Conservation (phyloP, 1,140 invertebrate species). For the Macrobrachium nipponense region DNA sequence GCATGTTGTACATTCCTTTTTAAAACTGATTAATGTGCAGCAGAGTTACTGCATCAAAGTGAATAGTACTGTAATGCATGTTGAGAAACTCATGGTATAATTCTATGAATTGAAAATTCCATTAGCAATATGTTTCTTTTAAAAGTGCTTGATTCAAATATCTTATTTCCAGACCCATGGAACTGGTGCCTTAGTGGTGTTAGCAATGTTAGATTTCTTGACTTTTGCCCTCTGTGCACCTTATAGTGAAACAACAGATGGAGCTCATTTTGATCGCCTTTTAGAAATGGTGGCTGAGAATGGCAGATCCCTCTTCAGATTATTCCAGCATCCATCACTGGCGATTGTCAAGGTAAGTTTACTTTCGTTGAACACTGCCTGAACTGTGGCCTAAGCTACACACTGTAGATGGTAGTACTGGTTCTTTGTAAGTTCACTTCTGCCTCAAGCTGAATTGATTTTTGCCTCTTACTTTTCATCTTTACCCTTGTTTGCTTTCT, state of each 20-base stretch:
- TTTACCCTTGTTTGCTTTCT: too few relatives aligned
- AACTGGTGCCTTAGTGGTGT: conserved; percentile 76
- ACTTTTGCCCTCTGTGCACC: conserved; percentile 99
- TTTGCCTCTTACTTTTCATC: too few relatives aligned
- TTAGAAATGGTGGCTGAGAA: conserved; percentile 93
- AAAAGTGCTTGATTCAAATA: not conserved
- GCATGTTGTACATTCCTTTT: not conserved
- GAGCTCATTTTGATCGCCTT: conserved; percentile 95
- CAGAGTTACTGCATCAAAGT: too few relatives aligned
- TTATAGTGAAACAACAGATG: conserved; percentile 98
- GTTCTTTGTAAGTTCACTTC: too few relatives aligned
- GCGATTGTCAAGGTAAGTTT: conserved; percentile 86
- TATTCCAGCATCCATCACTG: conserved; percentile 96
- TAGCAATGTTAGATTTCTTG: conserved; percentile 97
- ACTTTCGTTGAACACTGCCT: not conserved
- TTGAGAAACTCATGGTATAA: too few relatives aligned
- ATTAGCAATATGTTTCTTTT: not conserved
- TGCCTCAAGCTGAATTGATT: too few relatives aligned
- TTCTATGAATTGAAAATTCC: too few relatives aligned
- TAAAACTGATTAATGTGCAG: too few relatives aligned
- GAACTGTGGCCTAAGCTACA: too few relatives aligned
- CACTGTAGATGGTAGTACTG: too few relatives aligned
- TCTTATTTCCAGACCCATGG: conserved; percentile 77
- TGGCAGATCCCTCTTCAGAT: conserved; percentile 89
- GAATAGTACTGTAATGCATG: too few relatives aligned